Conservation (phyloP, 1,140 invertebrate genomes). For the Eriocheir sinensis region DNA sequence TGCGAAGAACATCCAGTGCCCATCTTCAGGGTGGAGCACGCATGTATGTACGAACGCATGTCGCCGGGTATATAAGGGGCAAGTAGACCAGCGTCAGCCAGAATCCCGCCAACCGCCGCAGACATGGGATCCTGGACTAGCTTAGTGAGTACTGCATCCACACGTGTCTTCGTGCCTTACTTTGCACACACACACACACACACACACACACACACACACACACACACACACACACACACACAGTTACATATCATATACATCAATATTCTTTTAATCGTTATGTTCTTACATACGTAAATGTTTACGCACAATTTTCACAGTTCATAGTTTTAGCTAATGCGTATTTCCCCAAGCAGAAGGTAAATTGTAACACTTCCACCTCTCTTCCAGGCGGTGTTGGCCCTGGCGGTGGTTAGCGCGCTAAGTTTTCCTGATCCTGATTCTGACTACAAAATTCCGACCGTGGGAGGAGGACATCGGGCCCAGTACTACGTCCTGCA, state of each 20-base stretch:
- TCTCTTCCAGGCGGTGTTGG: slow-evolving; percentile 68
- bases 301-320: no score
- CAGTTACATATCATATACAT: no score
- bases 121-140: slow-evolving; percentile 63
- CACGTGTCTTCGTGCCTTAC: background rate
- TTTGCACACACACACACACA: no score
- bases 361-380: no score
- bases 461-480: slow-evolving; percentile 49
- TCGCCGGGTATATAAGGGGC: slow-evolving; percentile 58
- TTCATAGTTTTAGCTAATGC: no score
- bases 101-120: slow-evolving; percentile 43
- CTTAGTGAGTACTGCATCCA: slow-evolving; percentile 60
- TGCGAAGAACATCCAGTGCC: background rate
- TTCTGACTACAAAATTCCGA: slow-evolving; percentile 59
- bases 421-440: slow-evolving; percentile 71
- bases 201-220: no score
- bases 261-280: no score
- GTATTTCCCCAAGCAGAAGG: no score
- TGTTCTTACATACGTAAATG: no score
- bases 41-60: background rate
- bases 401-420: slow-evolving; percentile 70
- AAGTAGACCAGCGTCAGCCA: slow-evolving; percentile 52
- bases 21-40: slow-evolving; percentile 37
- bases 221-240: no score
- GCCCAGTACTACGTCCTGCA: slow-evolving; percentile 70